Percentiles rank a stretch among this genome's conserved stretches.
These are phyloP conservation scores for Salpingus planirostris DNA, from an alignment of 2,888 invertebrate species.

Conservation along the genomic window DNA sequence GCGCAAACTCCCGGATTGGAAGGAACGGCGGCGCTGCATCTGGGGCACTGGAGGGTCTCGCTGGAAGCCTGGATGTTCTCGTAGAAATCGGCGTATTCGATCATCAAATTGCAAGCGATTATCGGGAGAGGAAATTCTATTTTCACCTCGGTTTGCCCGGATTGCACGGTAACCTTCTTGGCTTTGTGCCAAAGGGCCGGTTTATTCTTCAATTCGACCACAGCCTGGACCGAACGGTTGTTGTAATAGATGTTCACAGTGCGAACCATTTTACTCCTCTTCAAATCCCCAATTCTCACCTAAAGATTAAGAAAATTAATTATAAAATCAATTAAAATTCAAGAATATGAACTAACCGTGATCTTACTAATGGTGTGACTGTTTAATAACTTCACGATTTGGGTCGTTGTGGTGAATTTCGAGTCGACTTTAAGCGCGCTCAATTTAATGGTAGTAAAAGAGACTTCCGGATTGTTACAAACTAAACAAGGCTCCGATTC, in stretches of 20 bases:
- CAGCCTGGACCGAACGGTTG: slow-evolving; percentile 90
- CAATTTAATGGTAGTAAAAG: slow-evolving; percentile 82
- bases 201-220: slow-evolving; percentile 94
- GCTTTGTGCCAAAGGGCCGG: slow-evolving; percentile 96
- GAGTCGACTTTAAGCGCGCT: slow-evolving; percentile 93
- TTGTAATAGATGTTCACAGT: slow-evolving; percentile 96
- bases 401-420: slow-evolving; percentile 95
- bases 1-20: slow-evolving; percentile 96
- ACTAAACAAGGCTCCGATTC: slow-evolving; percentile 97
- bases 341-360: too few relatives aligned
- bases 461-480: slow-evolving; percentile 95
- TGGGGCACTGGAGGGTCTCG: slow-evolving; percentile 90
- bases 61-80: slow-evolving; percentile 90
- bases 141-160: slow-evolving; percentile 91
- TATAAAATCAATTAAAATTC: too few relatives aligned
- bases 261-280: slow-evolving; percentile 94
- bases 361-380: slow-evolving; percentile 94
- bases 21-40: slow-evolving; percentile 94
- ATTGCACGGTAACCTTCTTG: slow-evolving; percentile 79
- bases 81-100: slow-evolving; percentile 96
- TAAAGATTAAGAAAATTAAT: too few relatives aligned
- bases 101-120: slow-evolving; percentile 95
- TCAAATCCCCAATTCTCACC: slow-evolving; percentile 92
- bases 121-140: slow-evolving; percentile 96
- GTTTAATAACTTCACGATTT: slow-evolving; percentile 91